Evolutionary conservation across 2,888 invertebrate species (phyloP).

Genomic region (Caenorhabditis parvicauda): DNA sequence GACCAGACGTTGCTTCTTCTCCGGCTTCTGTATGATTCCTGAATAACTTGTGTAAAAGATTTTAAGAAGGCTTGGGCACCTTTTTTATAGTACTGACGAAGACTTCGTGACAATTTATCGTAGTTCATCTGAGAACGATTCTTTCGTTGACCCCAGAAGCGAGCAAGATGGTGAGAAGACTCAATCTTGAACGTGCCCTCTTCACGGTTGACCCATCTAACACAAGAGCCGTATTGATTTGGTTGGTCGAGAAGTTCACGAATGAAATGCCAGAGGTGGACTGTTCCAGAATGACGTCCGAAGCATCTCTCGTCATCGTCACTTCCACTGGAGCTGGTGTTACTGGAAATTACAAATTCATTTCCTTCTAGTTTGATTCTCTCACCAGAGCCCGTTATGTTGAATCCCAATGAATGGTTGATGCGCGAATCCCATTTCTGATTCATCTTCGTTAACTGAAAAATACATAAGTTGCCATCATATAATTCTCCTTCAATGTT

Average conservation of each 20-base stretch:
- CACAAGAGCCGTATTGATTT: slow-evolving; percentile 85
- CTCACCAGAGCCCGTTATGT: not conserved
- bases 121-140: slow-evolving; percentile 99
- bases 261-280: slow-evolving; percentile 97
- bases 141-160: slow-evolving; percentile 94
- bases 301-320: slow-evolving; percentile 33
- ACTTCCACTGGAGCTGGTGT: slow-evolving; percentile 13
- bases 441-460: no score
- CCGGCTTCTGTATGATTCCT: slow-evolving; percentile 84
- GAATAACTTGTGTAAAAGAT: no score
- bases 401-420: not conserved
- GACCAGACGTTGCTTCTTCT: slow-evolving; percentile 92
- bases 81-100: slow-evolving; percentile 97
- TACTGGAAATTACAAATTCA: not conserved
- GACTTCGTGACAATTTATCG: slow-evolving; percentile 94
- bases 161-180: slow-evolving; percentile 93
- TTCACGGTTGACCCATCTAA: slow-evolving; percentile 90
- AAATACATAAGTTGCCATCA: no score
- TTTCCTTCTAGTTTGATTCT: not conserved
- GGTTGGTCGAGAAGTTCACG: slow-evolving; percentile 89
- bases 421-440: not conserved
- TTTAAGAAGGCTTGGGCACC: slow-evolving; percentile 74
- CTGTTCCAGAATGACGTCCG: slow-evolving; percentile 65
- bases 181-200: slow-evolving; percentile 95
- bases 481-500: no score